phyloP scores from a whole-genome alignment of 2,797 vertebrate genomes.

The Tympanoctomys barrerae region DNA sequence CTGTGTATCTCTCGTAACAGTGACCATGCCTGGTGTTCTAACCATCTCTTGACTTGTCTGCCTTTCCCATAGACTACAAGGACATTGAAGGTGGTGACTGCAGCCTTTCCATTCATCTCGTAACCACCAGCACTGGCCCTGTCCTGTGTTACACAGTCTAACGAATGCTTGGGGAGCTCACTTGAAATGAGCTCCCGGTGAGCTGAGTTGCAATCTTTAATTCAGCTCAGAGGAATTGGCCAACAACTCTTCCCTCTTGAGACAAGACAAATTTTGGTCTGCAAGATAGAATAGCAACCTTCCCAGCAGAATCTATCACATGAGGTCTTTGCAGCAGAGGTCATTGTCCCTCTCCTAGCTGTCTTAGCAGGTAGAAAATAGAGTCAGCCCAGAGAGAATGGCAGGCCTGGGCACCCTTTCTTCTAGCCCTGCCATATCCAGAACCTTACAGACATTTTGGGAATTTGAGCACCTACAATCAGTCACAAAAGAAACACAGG shows the following conservation, averaged over 20 bases:
- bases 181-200: not conserved
- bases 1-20: accelerated
- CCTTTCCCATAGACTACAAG: accelerated
- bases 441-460: not conserved
- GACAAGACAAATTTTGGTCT: slow-evolving; percentile 2
- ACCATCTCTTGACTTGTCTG: not conserved
- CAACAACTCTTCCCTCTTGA: not conserved
- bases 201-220: not conserved
- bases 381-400: not conserved
- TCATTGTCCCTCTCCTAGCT: not conserved
- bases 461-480: not conserved
- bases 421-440: not conserved
- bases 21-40: not conserved
- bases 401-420: not conserved
- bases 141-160: not conserved
- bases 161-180: not conserved
- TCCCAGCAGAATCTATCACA: not conserved
- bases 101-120: not conserved
- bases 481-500: not conserved
- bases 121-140: not conserved
- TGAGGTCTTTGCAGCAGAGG: not conserved
- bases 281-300: not conserved
- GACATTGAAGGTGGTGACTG: not conserved
- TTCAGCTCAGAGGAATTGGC: not conserved
- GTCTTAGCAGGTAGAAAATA: accelerated